Evolutionary conservation across 30 jellyfish, hydroid and myxozoan species (phyloP).

Genomic region (Hydractinia echinata): DNA sequence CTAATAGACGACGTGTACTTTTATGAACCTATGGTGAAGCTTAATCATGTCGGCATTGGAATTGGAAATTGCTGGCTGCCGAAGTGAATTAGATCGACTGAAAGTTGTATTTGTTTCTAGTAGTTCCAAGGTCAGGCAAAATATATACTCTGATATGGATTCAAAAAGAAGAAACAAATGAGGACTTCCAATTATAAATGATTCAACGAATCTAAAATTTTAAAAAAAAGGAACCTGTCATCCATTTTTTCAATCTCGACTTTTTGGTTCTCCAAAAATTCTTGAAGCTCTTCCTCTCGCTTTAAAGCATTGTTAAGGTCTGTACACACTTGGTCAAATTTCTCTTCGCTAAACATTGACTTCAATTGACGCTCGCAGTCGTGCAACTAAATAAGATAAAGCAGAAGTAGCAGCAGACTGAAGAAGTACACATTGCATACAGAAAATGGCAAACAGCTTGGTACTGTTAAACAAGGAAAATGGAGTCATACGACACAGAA

Average conservation of each 20-base stretch:
- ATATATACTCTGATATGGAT: too few relatives aligned
- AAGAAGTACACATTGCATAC: background rate
- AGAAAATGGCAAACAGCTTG: too few relatives aligned
- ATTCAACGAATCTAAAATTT: background rate
- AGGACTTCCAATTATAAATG: background rate
- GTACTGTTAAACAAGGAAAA: background rate
- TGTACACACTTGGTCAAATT: slow-evolving; percentile 43
- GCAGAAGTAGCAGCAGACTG: too few relatives aligned
- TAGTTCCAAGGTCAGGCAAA: too few relatives aligned
- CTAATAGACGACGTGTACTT: too few relatives aligned
- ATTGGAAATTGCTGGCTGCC: too few relatives aligned
- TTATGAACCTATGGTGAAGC: too few relatives aligned
- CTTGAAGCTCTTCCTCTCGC: slow-evolving; percentile 56
- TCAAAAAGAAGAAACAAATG: too few relatives aligned
- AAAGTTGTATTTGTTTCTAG: too few relatives aligned
- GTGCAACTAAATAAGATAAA: slow-evolving; percentile 1
- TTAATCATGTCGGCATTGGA: too few relatives aligned
- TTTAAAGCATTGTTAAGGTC: slow-evolving; percentile 52
- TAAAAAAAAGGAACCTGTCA: slow-evolving; percentile 35
- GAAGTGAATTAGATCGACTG: too few relatives aligned
- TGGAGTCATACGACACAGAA: background rate
- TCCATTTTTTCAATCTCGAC: slow-evolving; percentile 55
- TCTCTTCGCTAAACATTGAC: slow-evolving; percentile 32
- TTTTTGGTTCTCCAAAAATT: slow-evolving; percentile 47
- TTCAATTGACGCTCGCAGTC: slow-evolving; percentile 28